Evolutionary conservation across 2,797 vertebrate genomes (phyloP), one percentile per base, ranked within the genome.

Genomic region (Scolopax bukidnonensis): DNA sequence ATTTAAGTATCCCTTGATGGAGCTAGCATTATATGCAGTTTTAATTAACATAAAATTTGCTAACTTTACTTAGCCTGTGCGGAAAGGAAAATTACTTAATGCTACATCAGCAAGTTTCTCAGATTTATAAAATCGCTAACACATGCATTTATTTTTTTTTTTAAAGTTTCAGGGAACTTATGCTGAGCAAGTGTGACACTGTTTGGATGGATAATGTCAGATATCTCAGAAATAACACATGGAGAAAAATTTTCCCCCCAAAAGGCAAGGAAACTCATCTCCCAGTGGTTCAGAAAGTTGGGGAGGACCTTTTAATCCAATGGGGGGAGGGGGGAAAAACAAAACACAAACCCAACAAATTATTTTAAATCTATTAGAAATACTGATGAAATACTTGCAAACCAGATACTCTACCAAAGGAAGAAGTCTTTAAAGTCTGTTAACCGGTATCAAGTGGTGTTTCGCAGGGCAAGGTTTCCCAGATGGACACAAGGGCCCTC

Each of bases 31-130:
- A n/a, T 73, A 25, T 54, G 60, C 1, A 12, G 36, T 75, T 92
- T 92, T 94, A 94, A 86, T 92, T 89, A 91, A 77, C 64, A 76
- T 50, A 74, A 67, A 74, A 84, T 88, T 89, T 84, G 27, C 64
- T 91, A 94, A 50, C 16, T 56, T 89, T 74, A 86, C 82, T 95
- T 94, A 77, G 43, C 13, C 36, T 78, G 13, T n/a, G 64, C 1
- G 3, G 68, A 94, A 88, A 84, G 25, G 27, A 94, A 79, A 82
- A 87, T 61, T 68, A 67, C 43, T 73, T 90, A 77, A 56, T 67
- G 28, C 28, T 43, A 24, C 38, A 14, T 85, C 83, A 93, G 70
- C 68, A 67, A 6, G 45, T 95, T 81, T 68, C 8, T 20, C 50
- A 36, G 57, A 60, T 81, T 87, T 76, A 65, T 40, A 68, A 93